Evolutionary conservation across 2,797 vertebrate genomes (phyloP).

Genomic region (Botia almorhae): DNA sequence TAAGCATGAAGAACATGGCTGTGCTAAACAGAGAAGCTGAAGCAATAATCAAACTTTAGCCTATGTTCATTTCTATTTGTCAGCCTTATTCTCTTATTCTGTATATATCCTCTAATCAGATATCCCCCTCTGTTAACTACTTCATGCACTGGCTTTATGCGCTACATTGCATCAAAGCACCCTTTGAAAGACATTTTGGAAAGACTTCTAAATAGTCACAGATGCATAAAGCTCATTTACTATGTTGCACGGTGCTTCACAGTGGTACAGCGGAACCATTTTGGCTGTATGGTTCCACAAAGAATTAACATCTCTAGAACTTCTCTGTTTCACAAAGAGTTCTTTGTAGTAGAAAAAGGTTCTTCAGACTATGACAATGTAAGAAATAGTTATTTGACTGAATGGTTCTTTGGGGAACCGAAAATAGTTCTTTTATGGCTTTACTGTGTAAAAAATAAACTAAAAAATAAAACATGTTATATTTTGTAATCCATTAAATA

Average conservation of each 20-base stretch:
- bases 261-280: too few species aligned
- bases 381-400: too few species aligned
- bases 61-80: not conserved
- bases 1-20: conserved; percentile 48
- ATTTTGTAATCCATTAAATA: not conserved
- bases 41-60: conserved; percentile 32
- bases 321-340: too few species aligned
- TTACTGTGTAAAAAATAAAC: too few species aligned
- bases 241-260: not conserved
- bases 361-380: too few species aligned
- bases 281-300: too few species aligned
- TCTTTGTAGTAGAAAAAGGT: too few species aligned
- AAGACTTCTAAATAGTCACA: not conserved
- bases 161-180: not conserved
- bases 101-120: not conserved
- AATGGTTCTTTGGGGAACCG: too few species aligned
- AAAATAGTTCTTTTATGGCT: not conserved
- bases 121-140: not conserved
- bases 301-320: too few species aligned
- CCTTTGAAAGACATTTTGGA: not conserved
- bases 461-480: too few species aligned
- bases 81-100: not conserved
- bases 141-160: not conserved
- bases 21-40: not conserved
- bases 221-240: not conserved